Evolutionary conservation across 2,113 vertebrate species (phyloP).

Genomic region (Trogon melanurus): DNA sequence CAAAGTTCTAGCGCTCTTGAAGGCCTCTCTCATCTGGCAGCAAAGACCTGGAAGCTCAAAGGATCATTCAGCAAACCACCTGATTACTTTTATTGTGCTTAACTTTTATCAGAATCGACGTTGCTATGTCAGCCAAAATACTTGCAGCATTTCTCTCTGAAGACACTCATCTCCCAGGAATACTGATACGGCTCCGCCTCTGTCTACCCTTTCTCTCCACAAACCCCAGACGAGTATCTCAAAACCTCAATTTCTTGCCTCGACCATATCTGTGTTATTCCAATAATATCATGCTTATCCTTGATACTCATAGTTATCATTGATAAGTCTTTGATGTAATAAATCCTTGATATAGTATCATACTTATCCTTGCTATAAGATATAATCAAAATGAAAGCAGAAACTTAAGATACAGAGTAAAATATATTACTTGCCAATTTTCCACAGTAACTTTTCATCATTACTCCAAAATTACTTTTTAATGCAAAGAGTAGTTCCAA

Average conservation of each 20-base stretch:
- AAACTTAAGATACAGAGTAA: constrained; percentile 87
- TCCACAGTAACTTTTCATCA: constrained; percentile 99
- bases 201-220: constrained; percentile 29
- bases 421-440: constrained; percentile 99
- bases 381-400: constrained; percentile 87
- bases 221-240: constrained; percentile 58
- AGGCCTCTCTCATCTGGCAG: constrained; percentile 49
- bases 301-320: constrained; percentile 73
- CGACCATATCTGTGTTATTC: constrained; percentile 64
- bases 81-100: constrained; percentile 57
- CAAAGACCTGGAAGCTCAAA: constrained; percentile 37
- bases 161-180: constrained; percentile 50
- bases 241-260: constrained; percentile 71
- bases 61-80: constrained; percentile 55
- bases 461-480: constrained; percentile 99
- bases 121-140: constrained; percentile 66
- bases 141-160: constrained; percentile 1
- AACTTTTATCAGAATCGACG: constrained; percentile 53
- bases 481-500: constrained; percentile 99
- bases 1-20: constrained; percentile 7
- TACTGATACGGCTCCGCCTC: constrained; percentile 39
- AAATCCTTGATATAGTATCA: constrained; percentile 82
- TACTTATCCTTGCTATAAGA: constrained; percentile 80
- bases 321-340: constrained; percentile 82
- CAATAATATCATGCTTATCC: constrained; percentile 73